Conservation (phyloP, 2,888 invertebrate genomes). For the Kuschelorhynchus macadamiae region DNA sequence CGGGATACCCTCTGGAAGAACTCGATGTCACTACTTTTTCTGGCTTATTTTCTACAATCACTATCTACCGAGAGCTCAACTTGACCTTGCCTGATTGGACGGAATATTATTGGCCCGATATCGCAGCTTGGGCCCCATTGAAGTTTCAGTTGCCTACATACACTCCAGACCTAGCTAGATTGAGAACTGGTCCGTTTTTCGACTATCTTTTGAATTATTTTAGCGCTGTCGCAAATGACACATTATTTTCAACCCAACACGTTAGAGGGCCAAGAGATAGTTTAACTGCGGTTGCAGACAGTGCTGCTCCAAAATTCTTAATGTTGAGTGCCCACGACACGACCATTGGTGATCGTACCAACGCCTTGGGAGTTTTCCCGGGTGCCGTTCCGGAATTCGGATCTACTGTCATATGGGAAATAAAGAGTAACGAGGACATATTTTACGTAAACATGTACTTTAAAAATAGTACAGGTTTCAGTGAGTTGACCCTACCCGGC, state of each 20-base stretch:
- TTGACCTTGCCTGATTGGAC: conserved; percentile 55
- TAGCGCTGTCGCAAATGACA: conserved; percentile 18
- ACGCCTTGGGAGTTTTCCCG: conserved; percentile 77
- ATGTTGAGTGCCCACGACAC: conserved; percentile 80
- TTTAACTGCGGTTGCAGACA: not conserved
- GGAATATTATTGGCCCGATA: conserved; percentile 73
- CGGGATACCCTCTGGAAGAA: conserved; percentile 65
- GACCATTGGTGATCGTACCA: conserved; percentile 79
- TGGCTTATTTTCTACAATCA: conserved; percentile 69
- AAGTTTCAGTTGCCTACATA: conserved; percentile 71
- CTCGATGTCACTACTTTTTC: conserved; percentile 69
- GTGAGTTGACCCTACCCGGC: conserved; percentile 25
- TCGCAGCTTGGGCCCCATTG: conserved; percentile 69
- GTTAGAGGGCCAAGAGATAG: conserved; percentile 4
- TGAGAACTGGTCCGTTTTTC: conserved; percentile 64
- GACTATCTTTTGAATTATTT: conserved; percentile 48
- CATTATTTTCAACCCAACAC: not conserved
- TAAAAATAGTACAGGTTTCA: conserved; percentile 45
- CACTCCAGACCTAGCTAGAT: conserved; percentile 71
- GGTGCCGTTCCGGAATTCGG: conserved; percentile 76
- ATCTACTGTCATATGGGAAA: conserved; percentile 78
- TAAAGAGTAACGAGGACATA: conserved; percentile 59
- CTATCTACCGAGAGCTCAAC: conserved; percentile 64
- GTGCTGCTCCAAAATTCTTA: conserved; percentile 42
- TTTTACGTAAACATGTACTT: conserved; percentile 41